These are phyloP conservation scores for Turdus rufiventris DNA, from an alignment of 2,113 vertebrate genomes.

Conservation along the genomic window DNA sequence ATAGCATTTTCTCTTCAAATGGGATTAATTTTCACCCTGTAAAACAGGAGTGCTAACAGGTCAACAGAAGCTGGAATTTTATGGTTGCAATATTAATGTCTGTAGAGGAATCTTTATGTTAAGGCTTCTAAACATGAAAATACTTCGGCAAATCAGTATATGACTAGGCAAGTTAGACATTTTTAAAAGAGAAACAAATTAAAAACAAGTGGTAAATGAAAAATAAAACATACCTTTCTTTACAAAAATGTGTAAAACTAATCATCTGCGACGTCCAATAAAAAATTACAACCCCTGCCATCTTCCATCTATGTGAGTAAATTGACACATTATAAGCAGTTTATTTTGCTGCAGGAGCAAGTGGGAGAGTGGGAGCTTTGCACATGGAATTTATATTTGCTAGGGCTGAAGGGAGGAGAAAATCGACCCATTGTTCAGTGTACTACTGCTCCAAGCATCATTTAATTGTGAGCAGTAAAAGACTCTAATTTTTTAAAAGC, in stretches of 20 bases:
- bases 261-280: neutral
- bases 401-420: constrained; percentile 16
- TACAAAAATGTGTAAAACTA: neutral
- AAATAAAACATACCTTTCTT: constrained; percentile 56
- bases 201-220: neutral
- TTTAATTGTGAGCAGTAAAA: neutral
- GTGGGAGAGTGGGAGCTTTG: neutral
- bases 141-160: neutral
- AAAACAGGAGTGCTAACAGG: neutral
- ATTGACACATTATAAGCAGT: neutral
- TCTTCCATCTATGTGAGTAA: neutral
- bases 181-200: neutral
- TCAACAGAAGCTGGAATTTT: neutral
- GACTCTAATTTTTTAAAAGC: neutral
- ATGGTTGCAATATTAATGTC: rapidly evolving
- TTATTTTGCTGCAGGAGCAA: neutral
- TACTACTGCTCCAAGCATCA: constrained; percentile 57
- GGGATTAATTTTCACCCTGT: neutral
- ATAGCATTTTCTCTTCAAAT: neutral
- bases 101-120: neutral
- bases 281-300: neutral
- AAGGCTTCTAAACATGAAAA: neutral
- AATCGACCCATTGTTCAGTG: constrained; percentile 61
- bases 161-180: neutral
- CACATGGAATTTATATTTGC: constrained; percentile 21